phyloP scores from a whole-genome alignment of 1,140 invertebrate species.

The Schlechtendalia chinensis region DNA sequence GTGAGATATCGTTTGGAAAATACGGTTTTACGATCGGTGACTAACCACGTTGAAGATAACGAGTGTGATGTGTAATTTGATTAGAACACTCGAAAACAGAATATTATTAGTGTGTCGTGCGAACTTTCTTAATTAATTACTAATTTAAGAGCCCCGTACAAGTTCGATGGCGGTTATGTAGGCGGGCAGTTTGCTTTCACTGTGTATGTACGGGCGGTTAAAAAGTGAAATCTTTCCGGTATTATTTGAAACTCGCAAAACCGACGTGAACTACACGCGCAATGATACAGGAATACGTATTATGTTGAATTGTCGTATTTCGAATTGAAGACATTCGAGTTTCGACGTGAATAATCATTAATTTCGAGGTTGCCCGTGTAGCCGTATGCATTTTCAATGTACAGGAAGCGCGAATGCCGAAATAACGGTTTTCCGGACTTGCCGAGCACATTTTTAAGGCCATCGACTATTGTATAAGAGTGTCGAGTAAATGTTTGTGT shows the following conservation, averaged over 20 bases:
- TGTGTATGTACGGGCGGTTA: not conserved
- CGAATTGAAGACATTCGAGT: not conserved
- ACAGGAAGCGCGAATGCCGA: slow-evolving; percentile 2
- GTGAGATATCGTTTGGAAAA: no score
- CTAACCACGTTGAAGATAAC: no score
- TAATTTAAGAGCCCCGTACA: not conserved
- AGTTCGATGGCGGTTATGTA: slow-evolving; percentile 16
- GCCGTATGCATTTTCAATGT: not conserved
- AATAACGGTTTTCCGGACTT: slow-evolving; percentile 15
- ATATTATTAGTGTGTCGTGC: no score
- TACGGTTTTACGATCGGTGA: no score
- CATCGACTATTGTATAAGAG: not conserved
- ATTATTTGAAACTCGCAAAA: not conserved
- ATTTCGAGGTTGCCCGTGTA: not conserved
- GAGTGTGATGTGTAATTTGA: no score
- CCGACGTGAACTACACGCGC: not conserved
- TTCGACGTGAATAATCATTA: not conserved
- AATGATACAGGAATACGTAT: not conserved
- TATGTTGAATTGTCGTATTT: not conserved
- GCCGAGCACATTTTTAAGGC: not conserved
- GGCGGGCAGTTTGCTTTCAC: slow-evolving; percentile 23
- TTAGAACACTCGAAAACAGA: no score
- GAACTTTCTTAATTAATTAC: slow-evolving; percentile 21
- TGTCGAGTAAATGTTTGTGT: no score
- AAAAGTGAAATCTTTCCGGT: slow-evolving; percentile 39